Base-by-base conservation (phyloP, 2,888 invertebrate genomes). In the Callimorpha dominula region DNA sequence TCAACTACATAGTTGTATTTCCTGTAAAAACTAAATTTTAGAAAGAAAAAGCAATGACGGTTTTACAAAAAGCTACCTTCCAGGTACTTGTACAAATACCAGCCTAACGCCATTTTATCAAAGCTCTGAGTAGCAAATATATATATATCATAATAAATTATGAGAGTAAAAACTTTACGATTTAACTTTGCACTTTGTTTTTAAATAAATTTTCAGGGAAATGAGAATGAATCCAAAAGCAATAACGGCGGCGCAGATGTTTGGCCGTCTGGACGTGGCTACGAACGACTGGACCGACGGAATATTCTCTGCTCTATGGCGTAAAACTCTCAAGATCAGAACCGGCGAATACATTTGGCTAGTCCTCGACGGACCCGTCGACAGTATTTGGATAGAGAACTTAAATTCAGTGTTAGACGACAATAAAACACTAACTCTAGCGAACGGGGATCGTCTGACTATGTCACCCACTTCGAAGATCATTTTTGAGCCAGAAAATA, bases 211-310 rank as follows among this genome's bases (percentile, higher is more conserved):
- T 90, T 89, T 54, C 85, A 97, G 98, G 81, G 99, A 99, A 96
- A 99, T 99, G 99, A 96, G 99, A 81, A 99, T 99, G 99, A 99
- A 99, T 93, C 99, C 99, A 0, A 99, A 99, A 95, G 98, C 99
- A 20, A 99, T 99, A 87, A 99, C 99, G 17, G 98, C 99, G 0
- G 97, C 99, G 0, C 99, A 99, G 96, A 99, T 99, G 99, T 99
- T 99, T 90, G 99, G 99, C 0, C 97, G 99, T 49, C 95, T 99
- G 42, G 99, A 99, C 89, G 99, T 99, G 0, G 99, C 99, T 4
- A 99, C 99, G 1, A 99, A 99, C 88, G 99, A 99, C 89, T 99
- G 99, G 99, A 99, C 99, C 0, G 99, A 99, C 91, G 99, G 99
- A 9, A 99, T 99, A 86, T 99, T 99, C 93, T 99, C 99, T 0